Percentiles rank a stretch among this genome's conserved stretches.
These are phyloP conservation scores for Centroberyx gerrardi DNA, from an alignment of 2,797 vertebrate genomes.

Conservation along the genomic window DNA sequence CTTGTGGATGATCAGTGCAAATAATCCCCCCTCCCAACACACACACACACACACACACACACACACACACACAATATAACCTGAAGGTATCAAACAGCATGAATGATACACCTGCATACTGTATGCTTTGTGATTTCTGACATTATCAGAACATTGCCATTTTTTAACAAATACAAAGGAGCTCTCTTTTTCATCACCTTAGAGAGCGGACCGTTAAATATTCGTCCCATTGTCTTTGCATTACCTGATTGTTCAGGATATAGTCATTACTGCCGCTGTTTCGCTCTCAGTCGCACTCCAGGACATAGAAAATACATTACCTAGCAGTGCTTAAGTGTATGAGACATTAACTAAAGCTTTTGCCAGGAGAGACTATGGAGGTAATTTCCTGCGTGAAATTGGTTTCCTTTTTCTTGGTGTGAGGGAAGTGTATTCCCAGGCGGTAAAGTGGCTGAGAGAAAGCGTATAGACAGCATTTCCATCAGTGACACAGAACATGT, in stretches of 20 bases:
- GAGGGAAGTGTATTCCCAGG: slow-evolving; percentile 47
- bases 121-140: slow-evolving; percentile 17
- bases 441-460: slow-evolving; percentile 16
- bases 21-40: slow-evolving; percentile 25
- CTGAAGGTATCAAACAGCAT: slow-evolving; percentile 37
- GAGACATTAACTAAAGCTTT: slow-evolving; percentile 77
- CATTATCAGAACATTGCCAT: slow-evolving; percentile 38
- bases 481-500: slow-evolving; percentile 20
- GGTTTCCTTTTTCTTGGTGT: slow-evolving; percentile 57
- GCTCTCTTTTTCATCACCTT: slow-evolving; percentile 34
- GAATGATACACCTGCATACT: slow-evolving; percentile 29
- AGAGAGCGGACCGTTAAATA: slow-evolving; percentile 12
- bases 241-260: slow-evolving; percentile 54
- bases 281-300: slow-evolving; percentile 53
- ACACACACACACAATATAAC: slow-evolving; percentile 20
- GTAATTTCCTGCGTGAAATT: slow-evolving; percentile 76
- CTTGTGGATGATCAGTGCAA: slow-evolving; percentile 75
- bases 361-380: slow-evolving; percentile 65
- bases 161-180: slow-evolving; percentile 41
- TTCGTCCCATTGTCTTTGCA: slow-evolving; percentile 42
- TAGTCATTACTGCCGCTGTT: slow-evolving; percentile 49
- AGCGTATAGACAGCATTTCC: slow-evolving; percentile 33
- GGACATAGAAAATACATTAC: slow-evolving; percentile 69
- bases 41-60: slow-evolving; percentile 20
- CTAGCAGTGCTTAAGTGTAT: slow-evolving; percentile 69